Conservation (phyloP, 2,888 invertebrate genomes). For the Cosmopolites sordidus region DNA sequence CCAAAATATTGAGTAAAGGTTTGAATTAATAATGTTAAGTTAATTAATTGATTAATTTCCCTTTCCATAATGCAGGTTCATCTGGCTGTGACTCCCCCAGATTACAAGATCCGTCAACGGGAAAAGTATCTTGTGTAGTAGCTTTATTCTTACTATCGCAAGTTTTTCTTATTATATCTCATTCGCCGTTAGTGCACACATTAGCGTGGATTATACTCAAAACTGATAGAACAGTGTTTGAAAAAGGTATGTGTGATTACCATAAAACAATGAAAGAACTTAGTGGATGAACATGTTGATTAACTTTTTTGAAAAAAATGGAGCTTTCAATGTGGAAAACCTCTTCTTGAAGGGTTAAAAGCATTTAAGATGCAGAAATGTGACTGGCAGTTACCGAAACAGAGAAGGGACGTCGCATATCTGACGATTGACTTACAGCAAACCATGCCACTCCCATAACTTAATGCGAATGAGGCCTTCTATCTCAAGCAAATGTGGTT, state of each 20-base stretch:
- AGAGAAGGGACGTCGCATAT: neutral
- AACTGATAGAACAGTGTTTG: slow-evolving; percentile 57
- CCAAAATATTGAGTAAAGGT: slow-evolving; percentile 37
- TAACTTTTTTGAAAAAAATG: neutral
- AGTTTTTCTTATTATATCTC: slow-evolving; percentile 91
- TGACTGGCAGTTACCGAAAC: neutral
- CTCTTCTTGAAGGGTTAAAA: too few species aligned
- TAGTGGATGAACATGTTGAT: neutral
- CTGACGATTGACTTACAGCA: neutral
- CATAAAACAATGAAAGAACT: neutral
- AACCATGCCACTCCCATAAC: neutral
- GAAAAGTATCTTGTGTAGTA: slow-evolving; percentile 82
- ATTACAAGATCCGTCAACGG: slow-evolving; percentile 35
- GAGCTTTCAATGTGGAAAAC: too few species aligned
- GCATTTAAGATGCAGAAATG: neutral
- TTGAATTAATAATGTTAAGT: neutral
- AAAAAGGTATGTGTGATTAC: slow-evolving; percentile 35
- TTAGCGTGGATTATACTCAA: slow-evolving; percentile 87
- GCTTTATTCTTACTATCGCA: slow-evolving; percentile 87
- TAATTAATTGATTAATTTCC: neutral
- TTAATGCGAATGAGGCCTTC: neutral
- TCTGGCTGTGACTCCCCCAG: slow-evolving; percentile 24
- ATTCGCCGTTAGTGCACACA: slow-evolving; percentile 84
- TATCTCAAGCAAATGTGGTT: neutral
- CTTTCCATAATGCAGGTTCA: slow-evolving; percentile 10